These are phyloP conservation scores for Dolichoris vasculosae DNA, from an alignment of 1,140 invertebrate species.

Conservation along the genomic window DNA sequence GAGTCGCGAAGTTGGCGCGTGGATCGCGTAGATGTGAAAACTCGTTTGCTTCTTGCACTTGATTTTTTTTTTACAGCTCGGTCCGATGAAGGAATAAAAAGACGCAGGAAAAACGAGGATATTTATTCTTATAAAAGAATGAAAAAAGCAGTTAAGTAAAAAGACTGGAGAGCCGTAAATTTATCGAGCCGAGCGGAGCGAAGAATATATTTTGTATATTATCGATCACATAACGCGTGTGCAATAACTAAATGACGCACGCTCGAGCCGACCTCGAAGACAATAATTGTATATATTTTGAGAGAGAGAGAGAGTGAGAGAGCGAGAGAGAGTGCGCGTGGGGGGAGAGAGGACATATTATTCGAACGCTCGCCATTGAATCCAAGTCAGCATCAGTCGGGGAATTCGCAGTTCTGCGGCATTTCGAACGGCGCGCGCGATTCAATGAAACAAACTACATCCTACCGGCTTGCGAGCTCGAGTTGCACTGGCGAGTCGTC, in stretches of 20 bases:
- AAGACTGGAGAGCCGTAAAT: conserved; percentile 8
- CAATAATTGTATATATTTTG: conserved; percentile 43
- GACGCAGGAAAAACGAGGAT: conserved; percentile 23
- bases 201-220: conserved; percentile 37
- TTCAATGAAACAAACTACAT: conserved; percentile 72
- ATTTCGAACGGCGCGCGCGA: neutral
- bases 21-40: conserved; percentile 33
- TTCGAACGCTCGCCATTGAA: neutral
- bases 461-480: conserved; percentile 56
- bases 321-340: too few relatives aligned
- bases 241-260: conserved; percentile 37
- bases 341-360: neutral
- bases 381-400: conserved; percentile 2
- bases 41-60: conserved; percentile 44
- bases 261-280: conserved; percentile 28
- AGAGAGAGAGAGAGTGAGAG: conserved; percentile 36
- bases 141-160: conserved; percentile 11
- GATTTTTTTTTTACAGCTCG: neutral
- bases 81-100: neutral
- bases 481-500: neutral
- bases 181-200: neutral
- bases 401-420: neutral
- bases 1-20: neutral
- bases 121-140: conserved; percentile 17
- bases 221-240: conserved; percentile 43